Base-by-base conservation (phyloP, 2,888 invertebrate species). In the Archaeoteleia sp. region DNA sequence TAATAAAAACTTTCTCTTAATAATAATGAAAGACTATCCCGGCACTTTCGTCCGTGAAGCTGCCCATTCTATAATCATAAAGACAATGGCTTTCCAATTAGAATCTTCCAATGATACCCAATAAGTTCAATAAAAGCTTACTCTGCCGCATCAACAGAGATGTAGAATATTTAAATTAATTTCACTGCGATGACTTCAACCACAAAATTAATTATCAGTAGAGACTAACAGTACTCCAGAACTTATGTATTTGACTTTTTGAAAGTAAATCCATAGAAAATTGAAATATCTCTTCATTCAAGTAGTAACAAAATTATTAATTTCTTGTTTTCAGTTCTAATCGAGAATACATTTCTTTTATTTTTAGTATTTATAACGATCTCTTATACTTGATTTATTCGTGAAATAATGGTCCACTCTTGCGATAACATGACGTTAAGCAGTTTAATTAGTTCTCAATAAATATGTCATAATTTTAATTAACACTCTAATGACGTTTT, bases 111-210 rank as follows among this genome's bases (percentile, higher is more conserved):
- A 34, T 40, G 53, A 61, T 39, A 51, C 17, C 23, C 39, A 51
- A 61, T 51, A 58, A 58, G 32, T 58, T 58, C 49, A 37, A 60
- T 60, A 43, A 60, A 60, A 42, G 32, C 42, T 42, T 42, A 48
- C 10, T 43, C 27, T 48, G 13, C 27, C 27, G 37, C 45, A 46
- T 46, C 45, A 29, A 14, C 15, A 29, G 32, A 46, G 45, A 46
- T 46, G 40, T 57, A 46, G 46, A 57, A 58, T 49, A 43, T 42
- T 58, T 58, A 42, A 58, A 58, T 58, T 58, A 58, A 58, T 49
- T 58, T 49, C 42, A 46, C 10, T 14, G 14, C 10, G 10, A 32
- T 23, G 32, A n/a, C n/a, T 42, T 48, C 29, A 25, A 40, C 45
- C 23, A 29, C 39, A 9, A 23, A n/a, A 9, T 37, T 20, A 39